Evolutionary conservation across 2,113 vertebrate species (phyloP).

Genomic region (Gallinago paraguaiae): DNA sequence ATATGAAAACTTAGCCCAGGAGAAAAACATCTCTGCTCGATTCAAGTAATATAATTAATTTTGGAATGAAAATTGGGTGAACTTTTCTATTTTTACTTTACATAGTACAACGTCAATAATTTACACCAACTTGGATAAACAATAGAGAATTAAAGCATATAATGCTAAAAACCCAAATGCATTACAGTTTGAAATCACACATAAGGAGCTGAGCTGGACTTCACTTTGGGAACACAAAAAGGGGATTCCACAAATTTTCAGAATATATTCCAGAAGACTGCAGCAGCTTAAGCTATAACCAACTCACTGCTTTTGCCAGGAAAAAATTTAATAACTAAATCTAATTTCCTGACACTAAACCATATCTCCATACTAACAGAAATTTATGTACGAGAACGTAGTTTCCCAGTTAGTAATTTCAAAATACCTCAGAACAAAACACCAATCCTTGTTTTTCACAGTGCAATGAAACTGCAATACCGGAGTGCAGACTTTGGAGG

Average conservation of each 20-base stretch:
- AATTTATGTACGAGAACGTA: not conserved
- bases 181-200: not conserved
- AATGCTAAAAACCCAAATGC: not conserved
- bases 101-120: not conserved
- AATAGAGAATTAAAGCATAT: not conserved
- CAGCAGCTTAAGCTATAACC: not conserved
- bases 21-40: not conserved
- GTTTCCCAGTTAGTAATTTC: conserved; percentile 7
- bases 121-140: not conserved
- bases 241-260: not conserved
- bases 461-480: not conserved
- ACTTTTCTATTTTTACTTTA: not conserved
- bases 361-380: not conserved
- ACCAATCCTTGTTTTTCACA: not conserved
- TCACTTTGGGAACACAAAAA: not conserved
- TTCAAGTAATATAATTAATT: not conserved
- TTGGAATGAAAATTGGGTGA: not conserved
- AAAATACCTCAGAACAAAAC: conserved; percentile 31
- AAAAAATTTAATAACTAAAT: conserved; percentile 16
- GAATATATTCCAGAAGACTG: not conserved
- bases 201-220: not conserved
- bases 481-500: not conserved
- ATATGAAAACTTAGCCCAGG: not conserved
- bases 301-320: conserved; percentile 31
- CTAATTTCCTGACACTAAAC: not conserved